Base-by-base conservation (phyloP, 2,113 vertebrate genomes). In the Dicentrarchus labrax region DNA sequence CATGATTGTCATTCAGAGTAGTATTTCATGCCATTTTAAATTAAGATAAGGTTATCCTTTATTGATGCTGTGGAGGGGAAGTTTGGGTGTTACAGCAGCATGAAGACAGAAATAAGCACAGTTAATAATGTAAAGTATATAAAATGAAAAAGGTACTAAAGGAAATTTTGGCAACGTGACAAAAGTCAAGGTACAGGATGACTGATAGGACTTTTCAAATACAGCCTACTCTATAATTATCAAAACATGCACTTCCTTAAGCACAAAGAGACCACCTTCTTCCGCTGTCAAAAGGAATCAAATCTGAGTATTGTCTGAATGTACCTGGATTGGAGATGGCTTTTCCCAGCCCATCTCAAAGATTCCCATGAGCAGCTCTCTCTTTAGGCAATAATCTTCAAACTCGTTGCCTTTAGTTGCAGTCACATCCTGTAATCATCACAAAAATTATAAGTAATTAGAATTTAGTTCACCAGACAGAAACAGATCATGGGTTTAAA, bases 261-360 rank as follows among this genome's bases (percentile, higher is more conserved):
- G 6, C 16, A 56, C 13, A 50, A n/a, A 76, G 5, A 53, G 11
- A 30, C 30, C 3, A 24, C 24, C 9, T 64, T 19, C 24, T 39
- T 19, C 6, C 57, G 50, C 36, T 6, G 0, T 57, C 1, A 56
- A 53, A 69, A 7, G 1, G 4, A 5, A 39, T 30, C 8, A 64
- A 73, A 57, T 12, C 38, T 9, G 24, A 43, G 11, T 9, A 9
- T 6, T 7, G 13, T 75, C 36, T 62, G 36, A 54, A 19, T 89
- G 60, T 91, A 99, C 98, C 97, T 99, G 98, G 87, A 99, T 99
- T 90, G 98, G 98, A 95, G 98, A 99, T 38, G 98, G 98, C 89
- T 99, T 99, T 95, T 99, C 98, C 98, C 98, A 99, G 95, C 98
- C 98, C 98, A 99, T 99, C 96, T 99, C 98, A 96, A 99, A 99